Evolutionary conservation across 1,140 invertebrate genomes (phyloP).

Genomic region (Phymastichus coffea): DNA sequence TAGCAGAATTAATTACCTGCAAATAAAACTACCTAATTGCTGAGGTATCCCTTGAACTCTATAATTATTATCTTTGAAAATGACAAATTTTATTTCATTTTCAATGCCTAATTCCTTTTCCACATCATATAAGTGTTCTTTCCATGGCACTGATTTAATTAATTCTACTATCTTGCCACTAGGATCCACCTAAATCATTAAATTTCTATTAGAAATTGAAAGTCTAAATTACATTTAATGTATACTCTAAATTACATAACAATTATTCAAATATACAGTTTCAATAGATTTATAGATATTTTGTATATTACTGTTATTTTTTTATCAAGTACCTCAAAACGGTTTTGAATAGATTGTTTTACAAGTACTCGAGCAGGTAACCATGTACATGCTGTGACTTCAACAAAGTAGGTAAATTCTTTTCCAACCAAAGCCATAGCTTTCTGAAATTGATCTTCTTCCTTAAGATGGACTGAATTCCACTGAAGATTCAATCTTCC

Average conservation of each 20-base stretch:
- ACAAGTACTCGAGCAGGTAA: conserved; percentile 79
- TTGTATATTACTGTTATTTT: no score
- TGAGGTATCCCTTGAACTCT: conserved; percentile 81
- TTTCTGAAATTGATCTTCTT: conserved; percentile 65
- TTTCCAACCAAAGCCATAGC: conserved; percentile 78
- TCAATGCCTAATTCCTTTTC: conserved; percentile 73
- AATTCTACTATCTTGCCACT: conserved; percentile 82
- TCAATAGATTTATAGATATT: no score
- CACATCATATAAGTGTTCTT: conserved; percentile 80
- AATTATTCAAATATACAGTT: no score
- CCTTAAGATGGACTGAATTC: conserved; percentile 68
- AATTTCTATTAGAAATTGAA: background rate
- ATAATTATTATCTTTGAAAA: conserved; percentile 75
- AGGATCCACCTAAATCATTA: conserved; percentile 55
- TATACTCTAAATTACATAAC: no score
- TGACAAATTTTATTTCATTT: conserved; percentile 71
- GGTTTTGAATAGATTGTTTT: conserved; percentile 66
- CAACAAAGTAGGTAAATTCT: conserved; percentile 79
- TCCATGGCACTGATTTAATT: conserved; percentile 77
- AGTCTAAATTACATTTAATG: no score
- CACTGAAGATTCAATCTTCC: conserved; percentile 81
- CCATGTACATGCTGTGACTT: conserved; percentile 75
- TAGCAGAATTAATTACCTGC: conserved; percentile 66
- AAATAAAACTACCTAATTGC: conserved; percentile 71
- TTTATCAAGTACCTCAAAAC: conserved; percentile 64